A percentile compares a stretch with the other conserved stretches of the same genome.
Evolutionary conservation across 2,113 vertebrate species (phyloP).

Genomic region (Mirza zaza): DNA sequence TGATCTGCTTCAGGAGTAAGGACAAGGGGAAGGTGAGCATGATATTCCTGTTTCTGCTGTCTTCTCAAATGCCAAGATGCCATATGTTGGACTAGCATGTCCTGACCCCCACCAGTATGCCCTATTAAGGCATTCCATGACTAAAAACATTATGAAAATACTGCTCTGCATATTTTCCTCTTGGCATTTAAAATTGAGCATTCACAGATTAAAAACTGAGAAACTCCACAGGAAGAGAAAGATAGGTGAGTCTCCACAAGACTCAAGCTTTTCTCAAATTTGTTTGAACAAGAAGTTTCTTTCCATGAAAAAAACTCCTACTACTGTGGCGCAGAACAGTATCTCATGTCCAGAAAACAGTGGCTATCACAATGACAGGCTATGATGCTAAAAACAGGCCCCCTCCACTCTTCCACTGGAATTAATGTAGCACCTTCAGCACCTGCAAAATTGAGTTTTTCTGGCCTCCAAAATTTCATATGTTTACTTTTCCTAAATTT

Average conservation of each 20-base stretch:
- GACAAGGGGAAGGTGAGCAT: background rate
- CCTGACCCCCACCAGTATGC: background rate
- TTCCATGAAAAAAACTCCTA: background rate
- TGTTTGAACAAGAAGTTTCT: constrained; percentile 9
- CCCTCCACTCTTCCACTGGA: background rate
- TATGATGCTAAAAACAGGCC: background rate
- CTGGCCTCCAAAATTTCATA: background rate
- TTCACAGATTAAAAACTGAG: constrained; percentile 1
- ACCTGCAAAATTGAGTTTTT: background rate
- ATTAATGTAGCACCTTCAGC: background rate
- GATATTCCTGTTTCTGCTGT: background rate
- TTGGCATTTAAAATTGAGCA: background rate
- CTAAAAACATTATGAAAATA: constrained; percentile 6
- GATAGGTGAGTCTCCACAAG: background rate
- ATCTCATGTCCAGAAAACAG: background rate
- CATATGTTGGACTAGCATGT: background rate
- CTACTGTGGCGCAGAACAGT: background rate
- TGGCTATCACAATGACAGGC: background rate
- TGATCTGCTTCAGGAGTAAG: background rate
- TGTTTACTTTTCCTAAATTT: constrained; percentile 18
- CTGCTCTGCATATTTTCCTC: background rate
- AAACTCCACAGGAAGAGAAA: background rate
- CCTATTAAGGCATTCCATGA: background rate
- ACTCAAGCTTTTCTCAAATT: constrained; percentile 17
- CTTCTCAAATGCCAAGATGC: background rate